These are phyloP conservation scores for Hoplias malabaricus DNA, from an alignment of 2,113 vertebrate genomes.

Conservation along the genomic window DNA sequence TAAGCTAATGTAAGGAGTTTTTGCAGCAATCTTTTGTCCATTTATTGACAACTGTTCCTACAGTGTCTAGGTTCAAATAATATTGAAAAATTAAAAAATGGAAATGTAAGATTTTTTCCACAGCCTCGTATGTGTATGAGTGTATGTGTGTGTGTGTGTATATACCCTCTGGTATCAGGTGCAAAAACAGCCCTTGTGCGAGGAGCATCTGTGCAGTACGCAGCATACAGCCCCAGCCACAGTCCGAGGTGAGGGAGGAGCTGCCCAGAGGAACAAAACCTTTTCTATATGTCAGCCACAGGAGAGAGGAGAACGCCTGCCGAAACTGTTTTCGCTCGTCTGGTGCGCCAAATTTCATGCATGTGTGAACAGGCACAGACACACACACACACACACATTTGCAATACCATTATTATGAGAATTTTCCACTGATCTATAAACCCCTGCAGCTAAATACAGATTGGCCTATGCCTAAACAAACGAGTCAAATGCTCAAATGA, in stretches of 20 bases:
- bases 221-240: conserved; percentile 90
- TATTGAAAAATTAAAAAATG: too few relatives aligned
- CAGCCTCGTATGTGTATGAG: too few relatives aligned
- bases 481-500: too few relatives aligned
- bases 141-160: background rate
- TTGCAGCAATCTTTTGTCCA: too few relatives aligned
- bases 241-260: conserved; percentile 79
- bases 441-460: too few relatives aligned
- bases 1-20: too few relatives aligned
- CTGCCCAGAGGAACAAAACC: conserved; percentile 78
- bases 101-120: too few relatives aligned
- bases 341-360: too few relatives aligned
- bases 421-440: background rate
- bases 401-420: background rate
- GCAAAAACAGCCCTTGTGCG: conserved; percentile 79
- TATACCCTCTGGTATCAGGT: conserved; percentile 79
- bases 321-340: conserved; percentile 78
- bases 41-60: too few relatives aligned
- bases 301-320: conserved; percentile 75
- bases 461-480: too few relatives aligned
- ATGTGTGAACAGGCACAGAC: background rate
- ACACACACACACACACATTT: background rate
- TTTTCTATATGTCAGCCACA: conserved; percentile 87
- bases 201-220: conserved; percentile 89
- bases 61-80: too few relatives aligned